Base-by-base conservation (phyloP, 2,113 vertebrate genomes). In the Choloepus hoffmanni region DNA sequence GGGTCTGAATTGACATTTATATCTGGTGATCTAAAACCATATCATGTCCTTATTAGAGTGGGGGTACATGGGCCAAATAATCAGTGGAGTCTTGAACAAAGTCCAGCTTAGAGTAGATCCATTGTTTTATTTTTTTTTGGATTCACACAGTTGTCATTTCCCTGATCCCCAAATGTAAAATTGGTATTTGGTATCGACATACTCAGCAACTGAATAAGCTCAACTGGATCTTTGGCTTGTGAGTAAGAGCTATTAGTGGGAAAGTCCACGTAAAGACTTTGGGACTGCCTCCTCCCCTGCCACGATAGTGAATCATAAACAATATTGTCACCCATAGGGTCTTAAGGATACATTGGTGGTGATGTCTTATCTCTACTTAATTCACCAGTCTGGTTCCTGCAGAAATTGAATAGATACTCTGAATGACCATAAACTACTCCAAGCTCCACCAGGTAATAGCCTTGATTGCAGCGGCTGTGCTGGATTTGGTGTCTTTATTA, bases 211-310 rank as follows among this genome's bases (percentile, higher is more conserved):
- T 62, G 16, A n/a, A 81, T 72, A 90, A 63, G 3, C 30, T 18
- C 24, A 74, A 36, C 3, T 48, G 21, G 87, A 81, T 76, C 16
- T 2, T 21, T 94, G n/a, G 45, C 5, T 16, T n/a, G 0, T 86
- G 30, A 48, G 2, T 76, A 43, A 95, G 63, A 94, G 7, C 5
- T 84, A 40, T 60, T 74, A 87, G 7, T 73, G 33, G 21, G 68
- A 40, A 70, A 92, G 92, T 7, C 48, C 16, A 87, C 73, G 43
- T 13, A 40, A 33, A 78, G 81, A n/a, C 81, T 95, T 93, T 78
- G 50, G 33, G 40, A 58, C 82, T 94, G 24, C 8, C 4, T 65
- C 36, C 7, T 67, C 4, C 26, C 4, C 33, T 36, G 43, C n/a
- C 30, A 94, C 85, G 67, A 50, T 6, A 82, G 40, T 36, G 43